phyloP scores from a whole-genome alignment of 30 jellyfish, hydroid and myxozoan species.

The Cassiopea xamachana region DNA sequence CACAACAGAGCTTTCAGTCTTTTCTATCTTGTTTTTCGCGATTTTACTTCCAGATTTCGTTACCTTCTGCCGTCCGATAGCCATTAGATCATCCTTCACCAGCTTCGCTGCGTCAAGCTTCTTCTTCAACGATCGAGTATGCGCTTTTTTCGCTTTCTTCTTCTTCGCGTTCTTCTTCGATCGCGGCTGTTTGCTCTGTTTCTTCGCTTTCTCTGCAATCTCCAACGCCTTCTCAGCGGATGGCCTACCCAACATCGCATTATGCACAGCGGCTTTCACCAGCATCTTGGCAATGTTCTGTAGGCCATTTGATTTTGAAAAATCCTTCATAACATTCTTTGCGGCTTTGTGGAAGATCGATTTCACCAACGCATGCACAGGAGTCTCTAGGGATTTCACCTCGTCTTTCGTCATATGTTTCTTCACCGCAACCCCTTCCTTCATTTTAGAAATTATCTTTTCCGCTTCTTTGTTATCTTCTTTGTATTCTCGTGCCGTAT shows the following conservation, averaged over 20 bases:
- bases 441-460: neutral
- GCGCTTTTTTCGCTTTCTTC: neutral
- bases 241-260: slow-evolving; percentile 50
- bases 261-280: slow-evolving; percentile 55
- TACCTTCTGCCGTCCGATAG: slow-evolving; percentile 30
- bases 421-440: slow-evolving; percentile 39
- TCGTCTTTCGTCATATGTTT: slow-evolving; percentile 54
- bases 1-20: neutral
- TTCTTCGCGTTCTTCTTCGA: slow-evolving; percentile 16
- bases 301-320: slow-evolving; percentile 30
- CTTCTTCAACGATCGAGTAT: slow-evolving; percentile 7
- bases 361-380: slow-evolving; percentile 40
- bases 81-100: slow-evolving; percentile 33
- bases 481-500: slow-evolving; percentile 10
- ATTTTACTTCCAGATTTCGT: neutral
- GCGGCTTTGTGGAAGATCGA: slow-evolving; percentile 58
- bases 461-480: neutral
- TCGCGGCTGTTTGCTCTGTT: neutral
- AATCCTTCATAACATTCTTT: slow-evolving; percentile 17
- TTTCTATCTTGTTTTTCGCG: neutral
- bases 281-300: slow-evolving; percentile 44
- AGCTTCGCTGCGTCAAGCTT: neutral
- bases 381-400: slow-evolving; percentile 7
- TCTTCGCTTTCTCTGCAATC: slow-evolving; percentile 24
- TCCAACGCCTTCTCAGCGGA: slow-evolving; percentile 15